Base-by-base conservation (phyloP, 1,140 invertebrate genomes). In the Sitophilus oryzae region DNA sequence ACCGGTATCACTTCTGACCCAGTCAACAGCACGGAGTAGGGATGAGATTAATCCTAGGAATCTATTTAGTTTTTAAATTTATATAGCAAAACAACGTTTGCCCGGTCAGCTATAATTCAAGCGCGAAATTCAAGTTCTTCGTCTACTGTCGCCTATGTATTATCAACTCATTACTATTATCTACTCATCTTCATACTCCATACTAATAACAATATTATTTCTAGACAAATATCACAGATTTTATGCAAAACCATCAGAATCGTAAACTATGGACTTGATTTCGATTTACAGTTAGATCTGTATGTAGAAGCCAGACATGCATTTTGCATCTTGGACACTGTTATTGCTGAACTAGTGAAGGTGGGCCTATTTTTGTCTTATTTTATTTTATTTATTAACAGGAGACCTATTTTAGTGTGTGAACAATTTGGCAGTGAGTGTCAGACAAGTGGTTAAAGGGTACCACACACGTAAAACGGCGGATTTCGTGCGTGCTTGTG, bases 271-370 rank as follows among this genome's bases (percentile, higher is more conserved):
- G 86, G 88, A 21, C 74, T 84, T 34, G 89, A 96, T 73, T 86
- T 92, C 71, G 92, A 95, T 71, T 86, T 89, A 64, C 90, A 95
- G 68, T 76, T 98, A 2, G 87, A 83, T 69, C 97, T 96, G 76
- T 96, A 92, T 74, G 93, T 91, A 2, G 93, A 97, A 72, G 86
- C 90, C 9, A 77, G 95, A 56, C 84, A 85, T 16, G 80, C 85
- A 0, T 97, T 96, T 73, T 85, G 86, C 19, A 96, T 95, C 75
- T 77, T 97, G 19, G 93, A 97, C 70, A 71, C 81, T 1, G 89
- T 96, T 14, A 82, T 94, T 46, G 76, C 85, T 14, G 83, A 91
- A n/a, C n/a, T n/a, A n/a, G n/a, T n/a, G n/a, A n/a, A n/a, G n/a
- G n/a, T n/a, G n/a, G n/a, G n/a, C n/a, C n/a, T n/a, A n/a, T n/a